Percentiles rank a stretch among this genome's conserved stretches.
These are phyloP conservation scores for Erythrocebus patas DNA, from an alignment of 2,113 vertebrate species.

Conservation along the genomic window DNA sequence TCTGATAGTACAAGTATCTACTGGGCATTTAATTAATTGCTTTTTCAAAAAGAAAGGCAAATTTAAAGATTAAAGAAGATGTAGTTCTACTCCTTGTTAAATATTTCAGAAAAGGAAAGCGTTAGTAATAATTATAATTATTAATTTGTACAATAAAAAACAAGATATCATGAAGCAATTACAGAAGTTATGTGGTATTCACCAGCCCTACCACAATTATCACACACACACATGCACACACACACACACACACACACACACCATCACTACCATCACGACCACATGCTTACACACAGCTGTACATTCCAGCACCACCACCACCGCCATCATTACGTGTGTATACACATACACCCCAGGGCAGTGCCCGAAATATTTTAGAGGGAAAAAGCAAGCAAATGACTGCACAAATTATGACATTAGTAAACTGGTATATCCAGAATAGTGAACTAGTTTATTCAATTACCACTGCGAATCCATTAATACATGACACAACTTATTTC, in stretches of 20 bases:
- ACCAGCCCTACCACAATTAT: not conserved
- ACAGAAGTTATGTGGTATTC: not conserved
- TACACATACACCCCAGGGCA: too few species aligned
- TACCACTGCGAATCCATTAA: not conserved
- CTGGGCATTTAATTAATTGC: not conserved
- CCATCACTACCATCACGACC: not conserved
- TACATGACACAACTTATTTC: not conserved
- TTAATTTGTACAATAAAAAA: constrained; percentile 15
- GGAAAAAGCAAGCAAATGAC: not conserved
- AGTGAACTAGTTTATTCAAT: not conserved
- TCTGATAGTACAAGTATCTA: not conserved
- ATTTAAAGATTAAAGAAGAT: constrained; percentile 6
- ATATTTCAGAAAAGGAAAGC: constrained; percentile 40
- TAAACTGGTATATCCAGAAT: not conserved
- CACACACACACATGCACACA: not conserved
- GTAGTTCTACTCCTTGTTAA: not conserved
- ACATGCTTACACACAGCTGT: not conserved
- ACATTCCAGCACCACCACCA: not conserved
- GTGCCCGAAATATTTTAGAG: not conserved
- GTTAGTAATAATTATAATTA: not conserved
- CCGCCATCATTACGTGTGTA: too few species aligned
- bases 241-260: too few species aligned
- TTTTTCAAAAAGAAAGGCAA: not conserved
- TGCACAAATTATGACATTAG: not conserved
- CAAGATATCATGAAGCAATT: not conserved